Evolutionary conservation across 2,888 invertebrate species (phyloP).

Genomic region (Coenonympha arcania): DNA sequence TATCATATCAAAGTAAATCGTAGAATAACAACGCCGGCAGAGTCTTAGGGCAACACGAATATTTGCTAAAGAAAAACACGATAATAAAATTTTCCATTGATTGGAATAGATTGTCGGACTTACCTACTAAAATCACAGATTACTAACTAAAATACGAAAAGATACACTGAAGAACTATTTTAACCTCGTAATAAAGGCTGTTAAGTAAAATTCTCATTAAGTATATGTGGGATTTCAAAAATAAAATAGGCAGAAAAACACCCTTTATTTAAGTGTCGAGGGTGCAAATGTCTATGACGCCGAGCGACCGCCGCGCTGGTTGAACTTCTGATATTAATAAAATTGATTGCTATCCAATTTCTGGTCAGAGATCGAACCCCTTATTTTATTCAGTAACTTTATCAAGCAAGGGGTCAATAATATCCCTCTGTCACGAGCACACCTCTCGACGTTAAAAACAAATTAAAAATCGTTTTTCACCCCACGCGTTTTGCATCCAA

Average conservation of each 20-base stretch:
- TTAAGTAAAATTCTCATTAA: not conserved
- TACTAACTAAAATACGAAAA: no score
- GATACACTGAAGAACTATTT: no score
- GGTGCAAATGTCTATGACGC: not conserved
- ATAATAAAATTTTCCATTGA: no score
- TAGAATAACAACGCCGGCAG: no score
- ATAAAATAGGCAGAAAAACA: not conserved
- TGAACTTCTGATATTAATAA: constrained; percentile 2
- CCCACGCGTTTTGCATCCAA: constrained; percentile 23
- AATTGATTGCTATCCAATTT: constrained; percentile 5
- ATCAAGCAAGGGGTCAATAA: constrained; percentile 20
- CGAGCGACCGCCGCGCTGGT: not conserved
- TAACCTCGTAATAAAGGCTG: not conserved
- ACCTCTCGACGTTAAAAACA: constrained; percentile 30
- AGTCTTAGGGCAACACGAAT: no score
- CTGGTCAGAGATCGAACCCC: constrained; percentile 13
- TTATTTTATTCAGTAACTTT: constrained; percentile 19
- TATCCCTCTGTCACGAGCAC: constrained; percentile 29
- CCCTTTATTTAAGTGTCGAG: not conserved
- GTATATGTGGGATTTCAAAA: no score
- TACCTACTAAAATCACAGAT: no score
- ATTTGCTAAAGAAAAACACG: no score
- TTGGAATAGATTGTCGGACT: no score
- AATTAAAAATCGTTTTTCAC: constrained; percentile 34
- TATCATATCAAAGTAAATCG: no score